Evolutionary conservation across 2,113 vertebrate genomes (phyloP).

Genomic region (Dissostichus mawsoni): DNA sequence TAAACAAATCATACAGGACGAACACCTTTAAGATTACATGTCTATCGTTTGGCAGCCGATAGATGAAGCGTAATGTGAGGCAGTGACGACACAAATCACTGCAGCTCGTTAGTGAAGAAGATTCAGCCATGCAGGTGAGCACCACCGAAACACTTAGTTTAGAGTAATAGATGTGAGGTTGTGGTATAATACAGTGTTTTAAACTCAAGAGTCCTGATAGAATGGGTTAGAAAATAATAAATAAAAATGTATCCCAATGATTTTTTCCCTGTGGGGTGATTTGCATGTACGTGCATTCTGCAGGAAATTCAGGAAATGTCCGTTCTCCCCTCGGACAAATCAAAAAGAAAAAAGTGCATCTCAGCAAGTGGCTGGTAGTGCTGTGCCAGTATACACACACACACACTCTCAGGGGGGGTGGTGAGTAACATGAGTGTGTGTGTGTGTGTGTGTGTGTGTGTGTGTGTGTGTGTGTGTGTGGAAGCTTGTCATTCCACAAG

Average conservation of each 20-base stretch:
- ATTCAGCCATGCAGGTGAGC: constrained; percentile 64
- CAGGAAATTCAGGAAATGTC: constrained; percentile 19
- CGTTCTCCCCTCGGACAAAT: constrained; percentile 9
- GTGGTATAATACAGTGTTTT: constrained; percentile 62
- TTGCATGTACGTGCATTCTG: background rate
- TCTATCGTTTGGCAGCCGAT: constrained; percentile 54
- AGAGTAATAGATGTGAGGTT: constrained; percentile 13
- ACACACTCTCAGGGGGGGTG: constrained; percentile 7
- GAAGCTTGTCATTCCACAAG: constrained; percentile 54
- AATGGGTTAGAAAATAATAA: constrained; percentile 22
- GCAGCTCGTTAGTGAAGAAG: constrained; percentile 33
- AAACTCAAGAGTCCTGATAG: background rate
- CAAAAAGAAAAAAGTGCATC: constrained; percentile 54
- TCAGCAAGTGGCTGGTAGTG: constrained; percentile 50
- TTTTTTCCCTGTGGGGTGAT: background rate
- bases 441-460: background rate
- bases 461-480: background rate
- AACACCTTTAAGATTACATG: constrained; percentile 44
- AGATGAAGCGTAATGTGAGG: constrained; percentile 32
- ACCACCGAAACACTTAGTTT: constrained; percentile 41
- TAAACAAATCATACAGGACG: constrained; percentile 56
- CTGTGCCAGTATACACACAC: constrained; percentile 17
- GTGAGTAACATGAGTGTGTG: constrained; percentile 52
- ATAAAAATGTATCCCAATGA: constrained; percentile 16
- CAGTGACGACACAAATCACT: constrained; percentile 27